Evolutionary conservation across 2,113 vertebrate species (phyloP).

Genomic region (Romanogobio albipinnatus): DNA sequence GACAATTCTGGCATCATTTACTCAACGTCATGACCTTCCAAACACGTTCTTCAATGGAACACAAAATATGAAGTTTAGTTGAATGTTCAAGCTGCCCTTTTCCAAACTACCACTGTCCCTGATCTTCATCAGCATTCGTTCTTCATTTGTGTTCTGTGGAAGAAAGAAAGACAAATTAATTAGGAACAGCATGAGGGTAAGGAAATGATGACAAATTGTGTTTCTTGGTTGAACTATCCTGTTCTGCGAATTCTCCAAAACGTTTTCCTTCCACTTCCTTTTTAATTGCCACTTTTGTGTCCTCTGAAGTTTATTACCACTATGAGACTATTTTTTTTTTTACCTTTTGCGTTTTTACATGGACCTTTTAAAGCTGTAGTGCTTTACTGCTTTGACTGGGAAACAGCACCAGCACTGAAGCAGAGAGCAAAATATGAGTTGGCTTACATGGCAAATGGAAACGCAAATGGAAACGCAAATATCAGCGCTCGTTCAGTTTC

Average conservation of each 20-base stretch:
- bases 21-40: background rate
- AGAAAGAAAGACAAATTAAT: background rate
- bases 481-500: background rate
- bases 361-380: conserved; percentile 3
- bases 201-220: background rate
- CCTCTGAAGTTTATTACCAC: background rate
- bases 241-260: background rate
- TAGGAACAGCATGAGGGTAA: background rate
- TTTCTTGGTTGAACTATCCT: background rate
- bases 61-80: background rate
- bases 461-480: background rate
- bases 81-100: background rate
- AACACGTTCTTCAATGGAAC: background rate
- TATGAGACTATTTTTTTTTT: background rate
- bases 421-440: background rate
- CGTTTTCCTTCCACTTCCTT: conserved; percentile 1
- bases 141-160: background rate
- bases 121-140: background rate
- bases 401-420: background rate
- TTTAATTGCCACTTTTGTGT: conserved; percentile 22
- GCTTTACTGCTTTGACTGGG: background rate
- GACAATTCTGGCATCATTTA: background rate
- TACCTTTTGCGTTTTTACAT: background rate
- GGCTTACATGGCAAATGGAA: background rate
- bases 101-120: background rate